Conservation (phyloP, 2,797 vertebrate genomes). For the Pteropus rufus region DNA sequence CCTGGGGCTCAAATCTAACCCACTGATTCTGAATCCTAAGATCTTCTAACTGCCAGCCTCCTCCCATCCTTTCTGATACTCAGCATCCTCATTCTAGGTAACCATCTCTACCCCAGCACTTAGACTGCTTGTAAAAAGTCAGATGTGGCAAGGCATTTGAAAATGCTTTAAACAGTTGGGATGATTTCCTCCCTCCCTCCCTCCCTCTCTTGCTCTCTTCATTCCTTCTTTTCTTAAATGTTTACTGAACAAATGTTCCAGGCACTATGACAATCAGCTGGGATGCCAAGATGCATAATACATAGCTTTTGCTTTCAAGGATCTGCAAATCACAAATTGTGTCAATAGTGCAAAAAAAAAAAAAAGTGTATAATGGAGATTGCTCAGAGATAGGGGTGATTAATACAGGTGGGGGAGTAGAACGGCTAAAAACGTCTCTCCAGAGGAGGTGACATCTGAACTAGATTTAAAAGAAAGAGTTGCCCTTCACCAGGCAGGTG, state of each 20-base stretch:
- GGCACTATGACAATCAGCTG: neutral
- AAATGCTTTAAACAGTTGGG: neutral
- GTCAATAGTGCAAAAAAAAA: neutral
- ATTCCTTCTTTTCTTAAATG: neutral
- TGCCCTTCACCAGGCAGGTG: neutral
- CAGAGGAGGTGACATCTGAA: neutral
- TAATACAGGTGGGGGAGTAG: neutral
- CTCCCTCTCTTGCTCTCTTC: neutral
- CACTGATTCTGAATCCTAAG: neutral
- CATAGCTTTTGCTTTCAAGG: neutral
- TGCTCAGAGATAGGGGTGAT: neutral
- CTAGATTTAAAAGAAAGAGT: neutral
- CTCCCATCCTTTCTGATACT: neutral
- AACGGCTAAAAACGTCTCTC: neutral
- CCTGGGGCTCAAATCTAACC: neutral
- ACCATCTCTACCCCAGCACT: neutral
- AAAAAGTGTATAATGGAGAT: neutral
- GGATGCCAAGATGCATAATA: neutral
- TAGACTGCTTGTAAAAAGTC: neutral
- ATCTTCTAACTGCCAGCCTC: neutral
- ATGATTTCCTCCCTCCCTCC: neutral
- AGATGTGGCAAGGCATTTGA: neutral
- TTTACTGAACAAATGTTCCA: neutral
- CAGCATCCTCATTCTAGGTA: neutral
- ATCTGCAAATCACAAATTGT: neutral